A percentile compares a stretch with the other conserved stretches of the same genome.
phyloP scores from a whole-genome alignment of 2,797 vertebrate genomes.

The Crocodylus rhombifer region DNA sequence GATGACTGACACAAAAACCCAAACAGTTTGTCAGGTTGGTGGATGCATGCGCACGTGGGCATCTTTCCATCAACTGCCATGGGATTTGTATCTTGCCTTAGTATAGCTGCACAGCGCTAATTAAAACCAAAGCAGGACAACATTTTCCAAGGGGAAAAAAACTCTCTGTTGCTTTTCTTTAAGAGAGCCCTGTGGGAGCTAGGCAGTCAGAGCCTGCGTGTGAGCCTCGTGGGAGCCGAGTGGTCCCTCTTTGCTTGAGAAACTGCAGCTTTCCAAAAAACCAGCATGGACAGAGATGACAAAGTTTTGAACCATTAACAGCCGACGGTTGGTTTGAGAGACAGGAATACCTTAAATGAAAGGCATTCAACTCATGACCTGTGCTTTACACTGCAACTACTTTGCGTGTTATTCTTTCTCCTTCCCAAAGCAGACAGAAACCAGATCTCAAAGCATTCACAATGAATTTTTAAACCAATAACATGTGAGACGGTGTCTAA shows the following conservation, averaged over 20 bases:
- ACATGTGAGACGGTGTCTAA: constrained; percentile 59
- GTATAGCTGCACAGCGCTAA: background rate
- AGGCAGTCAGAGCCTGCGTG: background rate
- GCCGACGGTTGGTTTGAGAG: background rate
- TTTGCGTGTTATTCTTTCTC: constrained; percentile 28
- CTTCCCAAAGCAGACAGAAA: constrained; percentile 57
- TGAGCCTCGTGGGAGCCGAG: background rate
- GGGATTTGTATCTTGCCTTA: background rate
- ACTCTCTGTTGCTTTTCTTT: background rate
- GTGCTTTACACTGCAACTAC: background rate
- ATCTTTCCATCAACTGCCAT: constrained; percentile 1
- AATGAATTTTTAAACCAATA: constrained; percentile 64
- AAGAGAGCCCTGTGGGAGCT: background rate
- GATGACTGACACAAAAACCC: no score
- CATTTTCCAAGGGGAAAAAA: background rate
- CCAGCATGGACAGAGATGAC: background rate
- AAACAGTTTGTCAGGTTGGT: no score
- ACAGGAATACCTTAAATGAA: background rate
- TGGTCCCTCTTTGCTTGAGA: background rate
- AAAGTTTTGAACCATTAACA: background rate
- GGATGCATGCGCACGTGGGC: background rate
- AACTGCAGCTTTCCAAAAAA: background rate
- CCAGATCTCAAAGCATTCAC: constrained; percentile 53
- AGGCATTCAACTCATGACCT: constrained; percentile 15
- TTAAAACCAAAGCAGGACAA: constrained; percentile 43